Base-by-base conservation (phyloP, 1,140 invertebrate species). In the Drosophila bocqueti region DNA sequence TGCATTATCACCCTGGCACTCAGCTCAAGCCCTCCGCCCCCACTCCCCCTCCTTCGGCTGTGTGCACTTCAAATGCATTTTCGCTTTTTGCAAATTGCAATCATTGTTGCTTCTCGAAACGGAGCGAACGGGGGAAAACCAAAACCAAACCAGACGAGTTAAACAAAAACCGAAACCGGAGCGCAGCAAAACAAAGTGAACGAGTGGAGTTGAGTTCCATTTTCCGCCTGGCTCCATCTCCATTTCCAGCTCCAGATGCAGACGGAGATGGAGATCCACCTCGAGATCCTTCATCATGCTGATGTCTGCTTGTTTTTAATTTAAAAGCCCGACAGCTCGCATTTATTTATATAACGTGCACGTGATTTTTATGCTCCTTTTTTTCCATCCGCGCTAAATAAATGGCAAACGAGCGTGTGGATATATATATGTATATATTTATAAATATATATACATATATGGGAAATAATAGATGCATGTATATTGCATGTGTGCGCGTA, bases 31-130 rank as follows among this genome's bases (percentile, higher is more conserved):
- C 50, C 31, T 11, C 31, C 31, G 31, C 31, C 11, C 9, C 31
- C 2, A 0, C 2, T 5, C 18, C 18, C 16, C 34, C 31, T 15
- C 13, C 18, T 24, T 34, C 31, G 52, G 34, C 52, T 55, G 34
- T 76, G 40, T 69, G 63, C 77, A 89, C 79, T 87, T 73, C 68
- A 76, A 83, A 80, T 87, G 72, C 83, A 81, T 83, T 85, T 73
- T 75, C 58, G 63, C 84, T 81, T 83, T 87, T 86, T 69, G 66
- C 71, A 77, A 86, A 89, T 77, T 89, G 83, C 84, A 86, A 89
- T 86, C 83, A 86, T 86, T 86, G 83, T 87, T 83, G 76, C 67
- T 52, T 52, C 58, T 46, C 36, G 40, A 68, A 57, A 73, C 64
- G 46, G 55, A 55, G 31, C 60, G 50, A 59, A 72, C 64, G 47